Conservation (phyloP, 64 coral and sea anemone species). For the Porites lutea region DNA sequence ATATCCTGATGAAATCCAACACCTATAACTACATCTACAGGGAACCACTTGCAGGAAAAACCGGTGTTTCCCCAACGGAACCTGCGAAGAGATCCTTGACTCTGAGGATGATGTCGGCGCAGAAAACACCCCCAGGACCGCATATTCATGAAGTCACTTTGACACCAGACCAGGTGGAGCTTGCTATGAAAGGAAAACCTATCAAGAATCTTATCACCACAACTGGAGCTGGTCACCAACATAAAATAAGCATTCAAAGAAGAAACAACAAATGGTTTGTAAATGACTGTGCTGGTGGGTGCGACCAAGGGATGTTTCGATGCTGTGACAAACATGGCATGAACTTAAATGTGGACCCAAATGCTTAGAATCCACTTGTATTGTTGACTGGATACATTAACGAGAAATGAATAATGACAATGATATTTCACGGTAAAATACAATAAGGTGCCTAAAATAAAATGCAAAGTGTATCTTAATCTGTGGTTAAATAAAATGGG, state of each 20-base stretch:
- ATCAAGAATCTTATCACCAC: not conserved
- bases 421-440: no score
- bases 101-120: conserved; percentile 24
- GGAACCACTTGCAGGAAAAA: conserved; percentile 15
- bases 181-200: not conserved
- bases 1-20: conserved; percentile 61
- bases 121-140: not conserved
- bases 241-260: not conserved
- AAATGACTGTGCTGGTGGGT: not conserved
- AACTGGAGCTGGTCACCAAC: conserved; percentile 13
- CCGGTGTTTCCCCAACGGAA: not conserved
- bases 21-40: conserved; percentile 42
- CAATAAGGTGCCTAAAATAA: no score
- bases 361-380: not conserved
- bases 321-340: conserved; percentile 23
- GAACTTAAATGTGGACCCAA: not conserved
- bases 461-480: no score
- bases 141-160: conserved; percentile 67
- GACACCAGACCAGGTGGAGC: conserved; percentile 17
- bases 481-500: no score
- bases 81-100: not conserved
- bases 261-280: not conserved
- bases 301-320: not conserved
- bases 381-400: no score
- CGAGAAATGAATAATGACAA: no score